phyloP scores from a whole-genome alignment of 2,888 invertebrate genomes.

The Galerucella nymphaeae region DNA sequence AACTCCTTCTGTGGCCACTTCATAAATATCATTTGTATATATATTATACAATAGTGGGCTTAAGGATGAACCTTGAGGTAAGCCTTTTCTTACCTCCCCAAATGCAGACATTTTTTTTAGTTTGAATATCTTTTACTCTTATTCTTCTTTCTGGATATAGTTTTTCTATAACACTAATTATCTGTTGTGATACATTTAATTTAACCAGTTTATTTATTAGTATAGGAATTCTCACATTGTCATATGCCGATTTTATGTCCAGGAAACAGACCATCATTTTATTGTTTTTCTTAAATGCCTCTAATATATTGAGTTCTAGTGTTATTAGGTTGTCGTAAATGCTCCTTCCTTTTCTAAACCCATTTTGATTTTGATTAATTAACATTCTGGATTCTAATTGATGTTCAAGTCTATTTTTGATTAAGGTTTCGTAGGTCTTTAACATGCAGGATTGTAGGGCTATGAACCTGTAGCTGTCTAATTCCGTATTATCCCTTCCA shows the following conservation, averaged over 20 bases:
- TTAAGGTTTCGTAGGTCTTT: conserved; percentile 12
- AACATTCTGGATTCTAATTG: not conserved
- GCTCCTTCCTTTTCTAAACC: not conserved
- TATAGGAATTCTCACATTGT: conserved; percentile 1
- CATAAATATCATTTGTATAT: too few species aligned
- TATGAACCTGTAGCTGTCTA: not conserved
- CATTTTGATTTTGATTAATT: not conserved
- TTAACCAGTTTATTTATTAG: not conserved
- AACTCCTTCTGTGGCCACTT: too few species aligned
- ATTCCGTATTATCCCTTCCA: not conserved
- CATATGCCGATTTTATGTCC: conserved; percentile 14
- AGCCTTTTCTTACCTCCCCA: too few species aligned
- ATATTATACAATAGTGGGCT: too few species aligned
- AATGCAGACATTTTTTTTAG: not conserved
- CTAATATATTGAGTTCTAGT: not conserved
- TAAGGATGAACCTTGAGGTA: too few species aligned
- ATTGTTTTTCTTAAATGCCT: not conserved
- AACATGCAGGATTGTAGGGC: not conserved
- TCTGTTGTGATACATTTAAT: not conserved
- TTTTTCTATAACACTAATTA: not conserved
- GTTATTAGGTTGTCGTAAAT: conserved; percentile 8
- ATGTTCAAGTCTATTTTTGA: conserved; percentile 17
- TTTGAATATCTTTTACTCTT: not conserved
- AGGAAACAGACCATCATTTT: not conserved
- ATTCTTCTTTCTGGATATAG: not conserved